Percentiles rank a stretch among this genome's conserved stretches.
Conservation (phyloP, 2,113 vertebrate genomes). For the Salminus brasiliensis region DNA sequence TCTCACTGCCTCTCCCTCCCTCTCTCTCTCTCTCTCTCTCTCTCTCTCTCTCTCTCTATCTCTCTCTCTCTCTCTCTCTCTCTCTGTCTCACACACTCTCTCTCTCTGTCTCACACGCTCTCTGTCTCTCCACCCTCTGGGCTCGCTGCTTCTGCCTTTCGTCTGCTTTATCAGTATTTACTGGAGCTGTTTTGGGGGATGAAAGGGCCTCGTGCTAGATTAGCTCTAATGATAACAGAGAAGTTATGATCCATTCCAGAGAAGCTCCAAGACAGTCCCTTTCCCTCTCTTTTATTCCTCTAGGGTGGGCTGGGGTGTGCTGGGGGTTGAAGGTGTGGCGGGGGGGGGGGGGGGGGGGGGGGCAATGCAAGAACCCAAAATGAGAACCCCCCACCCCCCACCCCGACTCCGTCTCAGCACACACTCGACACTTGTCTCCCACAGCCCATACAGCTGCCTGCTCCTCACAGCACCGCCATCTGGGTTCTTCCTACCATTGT, state of each 20-base stretch:
- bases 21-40: not conserved
- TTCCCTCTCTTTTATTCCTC: too few species aligned
- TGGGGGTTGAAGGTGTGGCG: too few species aligned
- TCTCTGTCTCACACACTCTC: constrained; percentile 2
- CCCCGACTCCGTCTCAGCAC: not conserved
- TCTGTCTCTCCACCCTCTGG: constrained; percentile 13
- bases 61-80: not conserved
- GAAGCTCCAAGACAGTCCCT: constrained; percentile 46
- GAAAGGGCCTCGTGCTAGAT: constrained; percentile 55
- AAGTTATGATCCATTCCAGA: constrained; percentile 54
- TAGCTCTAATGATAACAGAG: constrained; percentile 56
- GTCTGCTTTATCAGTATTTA: constrained; percentile 54
- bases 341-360: too few species aligned
- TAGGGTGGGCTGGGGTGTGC: too few species aligned
- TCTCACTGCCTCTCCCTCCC: constrained; percentile 25
- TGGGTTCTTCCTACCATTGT: too few species aligned
- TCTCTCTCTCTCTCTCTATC: constrained; percentile 11
- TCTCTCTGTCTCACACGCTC: not conserved
- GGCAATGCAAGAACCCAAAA: too few species aligned
- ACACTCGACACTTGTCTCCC: not conserved
- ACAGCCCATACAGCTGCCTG: too few species aligned
- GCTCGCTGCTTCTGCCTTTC: constrained; percentile 35
- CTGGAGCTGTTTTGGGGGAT: constrained; percentile 41
- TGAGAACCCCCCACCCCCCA: not conserved
- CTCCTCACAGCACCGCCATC: too few species aligned